These are phyloP conservation scores for Sparidentex hasta DNA, from an alignment of 2,797 vertebrate species.

Conservation along the genomic window DNA sequence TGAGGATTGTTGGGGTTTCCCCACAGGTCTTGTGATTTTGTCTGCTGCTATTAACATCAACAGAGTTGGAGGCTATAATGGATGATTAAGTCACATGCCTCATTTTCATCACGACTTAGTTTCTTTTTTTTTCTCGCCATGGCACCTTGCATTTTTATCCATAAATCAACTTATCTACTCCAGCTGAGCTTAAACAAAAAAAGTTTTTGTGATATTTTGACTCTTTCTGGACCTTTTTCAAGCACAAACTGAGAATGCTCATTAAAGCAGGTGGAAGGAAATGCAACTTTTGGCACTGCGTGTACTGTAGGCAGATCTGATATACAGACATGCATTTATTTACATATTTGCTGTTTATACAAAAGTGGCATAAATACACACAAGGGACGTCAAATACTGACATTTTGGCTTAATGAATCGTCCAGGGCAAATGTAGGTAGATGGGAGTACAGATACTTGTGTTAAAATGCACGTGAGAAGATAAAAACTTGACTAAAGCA, in stretches of 20 bases:
- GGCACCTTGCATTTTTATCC: not conserved
- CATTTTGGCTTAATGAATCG: too few species aligned
- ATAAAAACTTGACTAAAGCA: too few species aligned
- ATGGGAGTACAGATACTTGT: too few species aligned
- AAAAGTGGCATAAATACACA: too few species aligned
- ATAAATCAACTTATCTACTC: not conserved
- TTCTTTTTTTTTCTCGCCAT: not conserved
- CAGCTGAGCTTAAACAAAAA: not conserved
- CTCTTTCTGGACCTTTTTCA: too few species aligned
- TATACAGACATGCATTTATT: not conserved
- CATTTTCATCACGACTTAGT: not conserved
- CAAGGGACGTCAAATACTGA: too few species aligned
- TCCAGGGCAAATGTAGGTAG: too few species aligned
- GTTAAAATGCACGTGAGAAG: too few species aligned
- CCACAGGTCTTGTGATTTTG: not conserved
- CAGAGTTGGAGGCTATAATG: not conserved
- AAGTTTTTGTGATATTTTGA: too few species aligned
- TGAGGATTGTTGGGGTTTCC: too few species aligned
- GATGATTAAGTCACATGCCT: not conserved
- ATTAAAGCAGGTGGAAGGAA: not conserved
- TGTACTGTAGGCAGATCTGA: not conserved
- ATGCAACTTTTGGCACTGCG: not conserved
- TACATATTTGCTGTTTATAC: not conserved
- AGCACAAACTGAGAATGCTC: not conserved
- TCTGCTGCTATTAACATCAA: not conserved